Base-by-base conservation (phyloP, 1,140 invertebrate genomes). In the Drosophila santomea region DNA sequence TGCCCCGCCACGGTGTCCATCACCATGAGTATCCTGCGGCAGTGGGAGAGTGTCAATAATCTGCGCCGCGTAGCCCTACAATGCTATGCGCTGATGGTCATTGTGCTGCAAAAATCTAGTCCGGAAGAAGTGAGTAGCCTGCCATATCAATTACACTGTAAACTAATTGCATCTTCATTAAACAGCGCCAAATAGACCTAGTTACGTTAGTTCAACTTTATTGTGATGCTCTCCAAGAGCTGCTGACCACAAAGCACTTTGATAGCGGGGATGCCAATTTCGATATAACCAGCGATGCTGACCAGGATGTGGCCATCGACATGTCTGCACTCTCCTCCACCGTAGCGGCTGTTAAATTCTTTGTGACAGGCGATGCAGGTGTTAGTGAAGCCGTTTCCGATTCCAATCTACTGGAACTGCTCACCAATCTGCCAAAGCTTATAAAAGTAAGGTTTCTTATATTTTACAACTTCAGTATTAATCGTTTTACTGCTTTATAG, bases 1-100 rank as follows among this genome's bases (percentile, higher is more conserved):
- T 95, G 94, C 74, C 95, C 95, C 14, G 95, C 95, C 11, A 95
- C 94, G 4, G 92, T 95, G 28, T 94, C 94, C 72, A 91, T 95
- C 63, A 83, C 95, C 32, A 93, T 94, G 80, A 93, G 93, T 85
- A 90, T 93, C 17, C 80, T 94, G 74, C 80, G 93, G 71, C 89
- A 92, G 68, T 72, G 90, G 90, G 83, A 92, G 57, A 89, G 91
- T 74, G 67, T 88, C 23, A 76, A 79, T 45, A 80, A 85, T 11
- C 62, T 94, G 36, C 93, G 93, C 38, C 62, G 82, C 39, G 83
- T 93, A 5, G 93, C 93, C n/a, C 85, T 95, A 14, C 93, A 94
- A 68, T 95, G 94, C 80, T 94, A 94, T 62, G 92, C 93, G 8
- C 83, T 93, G n/a, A 94, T 95, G 93, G 92, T 94, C 15, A 93